These are phyloP conservation scores for Balanococcus diminutus DNA, from an alignment of 2,888 invertebrate genomes.

Conservation along the genomic window DNA sequence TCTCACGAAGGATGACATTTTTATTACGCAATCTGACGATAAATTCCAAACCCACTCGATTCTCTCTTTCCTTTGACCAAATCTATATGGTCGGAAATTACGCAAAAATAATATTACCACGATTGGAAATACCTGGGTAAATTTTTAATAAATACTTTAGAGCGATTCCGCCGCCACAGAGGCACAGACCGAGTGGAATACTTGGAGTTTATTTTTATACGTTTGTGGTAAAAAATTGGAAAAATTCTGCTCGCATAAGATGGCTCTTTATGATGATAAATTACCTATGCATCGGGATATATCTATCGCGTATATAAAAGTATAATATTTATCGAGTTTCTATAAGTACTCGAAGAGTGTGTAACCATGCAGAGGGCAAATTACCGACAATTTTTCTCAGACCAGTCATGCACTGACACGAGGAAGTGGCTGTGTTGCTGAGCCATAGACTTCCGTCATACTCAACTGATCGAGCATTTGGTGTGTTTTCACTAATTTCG, in stretches of 20 bases:
- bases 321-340: constrained; percentile 14
- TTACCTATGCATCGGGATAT: not conserved
- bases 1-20: not conserved
- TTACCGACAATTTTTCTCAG: not conserved
- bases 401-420: not conserved
- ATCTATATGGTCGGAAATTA: not conserved
- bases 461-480: not conserved
- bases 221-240: not conserved
- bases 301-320: no score
- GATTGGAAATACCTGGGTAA: not conserved
- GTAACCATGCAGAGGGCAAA: not conserved
- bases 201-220: no score
- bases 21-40: not conserved
- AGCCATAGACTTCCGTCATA: constrained; percentile 15
- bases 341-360: not conserved
- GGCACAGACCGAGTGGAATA: no score
- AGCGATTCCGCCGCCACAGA: no score
- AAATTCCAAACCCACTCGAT: not conserved
- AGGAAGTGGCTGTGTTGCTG: not conserved
- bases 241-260: not conserved
- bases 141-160: not conserved
- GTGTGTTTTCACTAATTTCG: not conserved
- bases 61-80: not conserved
- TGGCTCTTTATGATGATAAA: not conserved
- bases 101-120: not conserved